These are phyloP conservation scores for Teleopsis dalmanni DNA, from an alignment of 1,140 invertebrate genomes.

Conservation along the genomic window DNA sequence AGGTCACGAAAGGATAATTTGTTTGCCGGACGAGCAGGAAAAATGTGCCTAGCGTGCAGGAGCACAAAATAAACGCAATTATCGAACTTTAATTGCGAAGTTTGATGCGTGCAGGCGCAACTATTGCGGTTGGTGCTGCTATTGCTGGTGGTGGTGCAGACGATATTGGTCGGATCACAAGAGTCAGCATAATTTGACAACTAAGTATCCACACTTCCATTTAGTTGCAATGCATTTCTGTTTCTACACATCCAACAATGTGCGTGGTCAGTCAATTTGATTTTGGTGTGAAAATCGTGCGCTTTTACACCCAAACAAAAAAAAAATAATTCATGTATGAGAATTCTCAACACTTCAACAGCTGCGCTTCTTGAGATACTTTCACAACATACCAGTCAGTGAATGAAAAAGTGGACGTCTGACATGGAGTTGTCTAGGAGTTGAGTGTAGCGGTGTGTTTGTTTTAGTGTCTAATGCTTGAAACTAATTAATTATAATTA, in stretches of 20 bases:
- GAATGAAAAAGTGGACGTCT: background rate
- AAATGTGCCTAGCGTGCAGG: constrained; percentile 1
- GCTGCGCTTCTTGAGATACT: background rate
- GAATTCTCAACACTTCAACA: constrained; percentile 14
- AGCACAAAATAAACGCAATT: constrained; percentile 7
- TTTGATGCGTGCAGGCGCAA: background rate
- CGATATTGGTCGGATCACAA: too few relatives aligned
- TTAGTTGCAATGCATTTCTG: background rate
- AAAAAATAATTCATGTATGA: too few relatives aligned
- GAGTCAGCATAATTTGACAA: too few relatives aligned
- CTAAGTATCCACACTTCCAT: background rate
- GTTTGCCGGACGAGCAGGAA: background rate
- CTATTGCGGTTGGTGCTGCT: background rate
- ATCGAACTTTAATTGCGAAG: constrained; percentile 3
- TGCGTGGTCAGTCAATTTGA: background rate
- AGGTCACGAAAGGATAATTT: constrained; percentile 9
- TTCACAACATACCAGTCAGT: background rate
- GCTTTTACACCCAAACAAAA: background rate
- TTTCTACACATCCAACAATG: background rate
- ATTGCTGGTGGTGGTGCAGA: background rate
- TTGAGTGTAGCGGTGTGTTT: background rate
- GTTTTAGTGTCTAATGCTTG: constrained; percentile 1
- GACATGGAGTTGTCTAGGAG: background rate
- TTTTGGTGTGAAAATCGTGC: background rate
- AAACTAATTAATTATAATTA: constrained; percentile 42